Conservation (phyloP, 2,797 vertebrate genomes). For the Eulemur coronatus region DNA sequence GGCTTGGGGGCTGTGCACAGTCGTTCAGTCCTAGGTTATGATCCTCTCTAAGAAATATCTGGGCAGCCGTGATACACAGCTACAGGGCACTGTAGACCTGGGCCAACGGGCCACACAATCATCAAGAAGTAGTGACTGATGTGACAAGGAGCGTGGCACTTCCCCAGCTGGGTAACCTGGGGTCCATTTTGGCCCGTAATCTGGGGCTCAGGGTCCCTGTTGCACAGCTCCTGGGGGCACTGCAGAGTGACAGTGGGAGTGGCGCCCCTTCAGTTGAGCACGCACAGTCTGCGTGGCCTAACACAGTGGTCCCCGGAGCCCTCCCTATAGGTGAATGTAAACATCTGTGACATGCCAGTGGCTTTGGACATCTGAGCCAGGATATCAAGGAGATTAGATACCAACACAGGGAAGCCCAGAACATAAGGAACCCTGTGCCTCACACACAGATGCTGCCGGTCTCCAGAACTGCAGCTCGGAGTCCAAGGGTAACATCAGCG, state of each 20-base stretch:
- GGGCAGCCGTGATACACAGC: background rate
- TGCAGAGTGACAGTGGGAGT: background rate
- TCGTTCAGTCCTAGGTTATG: background rate
- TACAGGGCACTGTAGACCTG: background rate
- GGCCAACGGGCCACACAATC: background rate
- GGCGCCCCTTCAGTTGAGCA: background rate
- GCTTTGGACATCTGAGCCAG: background rate
- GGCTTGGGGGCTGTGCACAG: background rate
- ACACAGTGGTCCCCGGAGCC: background rate
- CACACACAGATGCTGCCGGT: background rate
- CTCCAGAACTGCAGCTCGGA: background rate
- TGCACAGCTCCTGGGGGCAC: background rate
- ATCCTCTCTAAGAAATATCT: background rate
- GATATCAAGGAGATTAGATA: background rate
- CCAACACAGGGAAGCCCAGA: background rate
- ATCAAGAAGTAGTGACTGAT: background rate
- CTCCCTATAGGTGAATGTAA: background rate
- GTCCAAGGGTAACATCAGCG: background rate
- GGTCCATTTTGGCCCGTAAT: background rate
- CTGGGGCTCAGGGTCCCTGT: background rate
- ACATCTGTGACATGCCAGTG: background rate
- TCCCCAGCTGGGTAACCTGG: background rate
- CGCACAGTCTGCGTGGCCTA: background rate
- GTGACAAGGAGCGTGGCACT: background rate
- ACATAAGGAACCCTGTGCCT: background rate